Conservation (phyloP, 2,113 vertebrate species). For the Mirza zaza region DNA sequence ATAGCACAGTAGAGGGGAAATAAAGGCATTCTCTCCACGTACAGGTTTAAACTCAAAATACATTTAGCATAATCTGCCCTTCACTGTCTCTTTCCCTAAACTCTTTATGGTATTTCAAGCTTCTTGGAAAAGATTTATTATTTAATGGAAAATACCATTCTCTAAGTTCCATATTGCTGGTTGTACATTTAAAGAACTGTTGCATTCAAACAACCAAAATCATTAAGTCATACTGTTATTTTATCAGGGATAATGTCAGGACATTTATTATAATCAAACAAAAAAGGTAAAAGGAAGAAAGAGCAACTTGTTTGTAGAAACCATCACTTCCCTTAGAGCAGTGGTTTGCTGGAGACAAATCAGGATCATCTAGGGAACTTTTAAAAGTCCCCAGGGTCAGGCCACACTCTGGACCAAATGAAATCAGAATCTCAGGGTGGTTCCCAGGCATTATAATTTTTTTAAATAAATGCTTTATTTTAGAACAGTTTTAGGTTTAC, state of each 20-base stretch:
- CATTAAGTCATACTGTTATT: neutral
- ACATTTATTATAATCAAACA: neutral
- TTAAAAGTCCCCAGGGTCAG: neutral
- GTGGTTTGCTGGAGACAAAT: neutral
- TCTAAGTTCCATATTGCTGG: neutral
- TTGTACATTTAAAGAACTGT: neutral
- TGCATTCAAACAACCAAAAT: neutral
- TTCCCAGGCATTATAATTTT: neutral
- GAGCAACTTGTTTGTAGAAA: neutral
- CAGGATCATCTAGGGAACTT: neutral
- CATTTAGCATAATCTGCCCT: neutral
- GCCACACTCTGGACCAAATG: neutral
- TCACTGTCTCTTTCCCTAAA: slow-evolving; percentile 48
- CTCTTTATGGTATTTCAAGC: neutral
- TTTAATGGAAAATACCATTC: slow-evolving; percentile 18
- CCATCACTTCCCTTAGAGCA: neutral
- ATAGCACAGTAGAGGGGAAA: neutral
- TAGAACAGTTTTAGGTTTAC: neutral
- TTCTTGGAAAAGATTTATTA: slow-evolving; percentile 5
- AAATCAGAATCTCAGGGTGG: neutral
- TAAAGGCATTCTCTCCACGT: neutral
- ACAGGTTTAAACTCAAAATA: neutral
- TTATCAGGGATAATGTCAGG: neutral
- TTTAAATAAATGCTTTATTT: neutral
- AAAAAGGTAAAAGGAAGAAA: neutral